A percentile compares a stretch with the other conserved stretches of the same genome.
These are phyloP conservation scores for Tachysurus vachellii DNA, from an alignment of 2,113 vertebrate genomes.

Conservation along the genomic window DNA sequence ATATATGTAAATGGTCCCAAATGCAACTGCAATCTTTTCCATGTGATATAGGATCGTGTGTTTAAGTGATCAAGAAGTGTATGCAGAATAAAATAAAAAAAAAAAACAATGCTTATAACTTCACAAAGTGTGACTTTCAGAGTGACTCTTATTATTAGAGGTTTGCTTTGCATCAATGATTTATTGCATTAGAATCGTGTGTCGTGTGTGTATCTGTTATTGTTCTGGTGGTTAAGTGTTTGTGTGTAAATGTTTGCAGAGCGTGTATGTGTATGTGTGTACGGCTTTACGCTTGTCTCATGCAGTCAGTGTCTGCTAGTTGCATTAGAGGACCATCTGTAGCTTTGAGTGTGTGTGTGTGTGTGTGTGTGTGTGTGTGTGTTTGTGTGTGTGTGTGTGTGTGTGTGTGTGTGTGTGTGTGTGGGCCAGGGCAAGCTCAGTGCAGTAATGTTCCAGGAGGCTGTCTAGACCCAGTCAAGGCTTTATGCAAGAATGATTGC, in stretches of 20 bases:
- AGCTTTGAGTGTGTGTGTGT: not conserved
- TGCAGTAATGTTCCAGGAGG: conserved; percentile 45
- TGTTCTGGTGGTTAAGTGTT: not conserved
- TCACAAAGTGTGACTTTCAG: not conserved
- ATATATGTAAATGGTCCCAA: not conserved
- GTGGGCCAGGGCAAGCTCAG: conserved; percentile 25
- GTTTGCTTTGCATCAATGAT: not conserved
- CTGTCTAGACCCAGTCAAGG: conserved; percentile 29
- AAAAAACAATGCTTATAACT: not conserved
- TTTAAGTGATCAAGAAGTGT: not conserved
- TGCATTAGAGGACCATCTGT: conserved; percentile 41
- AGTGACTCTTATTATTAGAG: not conserved
- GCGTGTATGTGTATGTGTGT: not conserved
- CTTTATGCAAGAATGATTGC: conserved; percentile 33
- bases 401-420: conserved; percentile 39
- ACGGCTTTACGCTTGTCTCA: conserved; percentile 35
- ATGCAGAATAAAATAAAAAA: no score
- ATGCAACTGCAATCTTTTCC: not conserved
- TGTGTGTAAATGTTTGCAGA: conserved; percentile 11
- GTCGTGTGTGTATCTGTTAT: not conserved
- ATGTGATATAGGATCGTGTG: not conserved
- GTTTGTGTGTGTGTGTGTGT: conserved; percentile 39
- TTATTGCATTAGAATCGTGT: not conserved
- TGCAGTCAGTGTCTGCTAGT: conserved; percentile 38
- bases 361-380: conserved; percentile 32